phyloP scores from a whole-genome alignment of 2,797 vertebrate species.

The Argya squamiceps region DNA sequence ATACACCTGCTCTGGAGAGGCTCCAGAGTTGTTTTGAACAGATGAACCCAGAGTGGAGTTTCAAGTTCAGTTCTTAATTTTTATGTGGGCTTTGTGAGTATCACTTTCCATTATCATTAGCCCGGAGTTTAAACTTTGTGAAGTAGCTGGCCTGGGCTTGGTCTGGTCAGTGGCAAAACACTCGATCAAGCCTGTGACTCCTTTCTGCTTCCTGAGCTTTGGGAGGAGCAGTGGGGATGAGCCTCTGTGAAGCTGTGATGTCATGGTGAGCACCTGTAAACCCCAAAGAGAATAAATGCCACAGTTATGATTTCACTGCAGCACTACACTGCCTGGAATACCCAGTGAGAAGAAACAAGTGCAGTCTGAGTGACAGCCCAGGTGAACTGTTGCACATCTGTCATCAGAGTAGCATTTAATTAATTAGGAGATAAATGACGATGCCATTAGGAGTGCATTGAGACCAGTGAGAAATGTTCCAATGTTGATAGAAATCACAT shows the following conservation, averaged over 20 bases:
- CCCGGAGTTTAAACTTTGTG: not conserved
- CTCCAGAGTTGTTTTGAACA: not conserved
- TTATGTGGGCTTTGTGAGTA: not conserved
- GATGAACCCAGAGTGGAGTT: not conserved
- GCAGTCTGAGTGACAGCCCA: not conserved
- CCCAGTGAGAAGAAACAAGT: not conserved
- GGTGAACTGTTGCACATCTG: not conserved
- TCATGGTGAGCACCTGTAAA: not conserved
- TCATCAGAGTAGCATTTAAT: slow-evolving; percentile 31
- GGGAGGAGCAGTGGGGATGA: not conserved
- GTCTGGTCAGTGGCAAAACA: not conserved
- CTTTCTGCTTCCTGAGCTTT: not conserved
- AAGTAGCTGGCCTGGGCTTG: not conserved
- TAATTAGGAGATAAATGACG: slow-evolving; percentile 56
- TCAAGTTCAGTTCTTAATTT: not conserved
- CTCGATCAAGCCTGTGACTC: not conserved
- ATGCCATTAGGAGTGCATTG: slow-evolving; percentile 7
- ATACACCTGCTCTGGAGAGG: not conserved
- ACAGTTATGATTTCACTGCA: not conserved
- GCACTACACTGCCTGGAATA: not conserved
- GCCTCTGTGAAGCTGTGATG: not conserved
- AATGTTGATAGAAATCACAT: slow-evolving; percentile 32
- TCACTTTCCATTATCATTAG: not conserved
- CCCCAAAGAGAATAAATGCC: not conserved
- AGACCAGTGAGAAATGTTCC: slow-evolving; percentile 19